Evolutionary conservation across 2,113 vertebrate species (phyloP), one percentile per base, ranked within the genome.

Genomic region (Coptodon rendalli): DNA sequence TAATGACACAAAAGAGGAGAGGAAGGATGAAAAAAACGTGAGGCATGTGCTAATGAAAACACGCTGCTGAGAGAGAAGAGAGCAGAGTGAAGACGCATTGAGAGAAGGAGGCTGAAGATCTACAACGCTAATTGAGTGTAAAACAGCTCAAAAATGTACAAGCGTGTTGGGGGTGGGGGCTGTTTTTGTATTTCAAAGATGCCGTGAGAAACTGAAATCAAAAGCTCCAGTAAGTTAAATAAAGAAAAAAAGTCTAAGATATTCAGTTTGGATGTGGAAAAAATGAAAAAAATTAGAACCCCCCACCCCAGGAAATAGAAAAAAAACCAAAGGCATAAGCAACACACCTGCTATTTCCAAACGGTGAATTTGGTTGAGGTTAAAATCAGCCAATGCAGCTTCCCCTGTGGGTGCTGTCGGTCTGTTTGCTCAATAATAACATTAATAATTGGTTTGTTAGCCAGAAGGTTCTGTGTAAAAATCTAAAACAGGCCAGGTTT

Each of bases 1-100:
- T 94, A 93, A 94, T 93, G 93, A 91, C 53, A 89, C 84, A 89
- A 93, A 91, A 87, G 86, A 86, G 86, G 50, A 79, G 68, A 43
- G 84, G 84, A 89, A 84, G 73, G 53, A 68, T 83, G 68, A n/a
- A 17, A 71, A 82, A 29, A 68, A 27, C 13, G 48, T 81, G 50
- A 68, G 82, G 83, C 29, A 6, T 38, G 73, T 5, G 19, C 50
- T 92, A 84, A 86, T 87, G 82, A 89, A 91, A 91, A 89, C 78
- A 84, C 1, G 82, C 53, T 76, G 80, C 38, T 50, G 73, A 87
- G 66, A 85, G 81, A 82, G 52, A 13, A 87, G 78, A 86, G 79
- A 83, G 81, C 4, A 3, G 10, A 61, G 81, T 73, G 11, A 81
- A 36, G 81, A 83, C 5, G 31, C 38, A 63, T 13, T 66, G 48